These are phyloP conservation scores for Setophaga coronata DNA, from an alignment of 2,113 vertebrate species.

Conservation along the genomic window DNA sequence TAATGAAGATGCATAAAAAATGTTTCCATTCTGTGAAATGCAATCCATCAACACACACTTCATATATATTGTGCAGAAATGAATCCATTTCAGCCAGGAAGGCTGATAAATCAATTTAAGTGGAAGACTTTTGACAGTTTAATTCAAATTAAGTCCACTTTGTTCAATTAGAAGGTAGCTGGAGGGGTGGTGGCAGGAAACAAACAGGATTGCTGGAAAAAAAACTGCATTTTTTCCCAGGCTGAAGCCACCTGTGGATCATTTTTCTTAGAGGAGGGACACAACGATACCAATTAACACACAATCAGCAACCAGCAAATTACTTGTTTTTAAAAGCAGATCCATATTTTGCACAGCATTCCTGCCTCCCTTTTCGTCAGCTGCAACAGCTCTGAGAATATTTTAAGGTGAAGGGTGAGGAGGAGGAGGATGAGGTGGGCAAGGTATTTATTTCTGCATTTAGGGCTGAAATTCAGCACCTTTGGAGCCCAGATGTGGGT, in stretches of 20 bases:
- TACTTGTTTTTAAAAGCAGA: conserved; percentile 16
- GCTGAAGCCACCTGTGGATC: conserved; percentile 37
- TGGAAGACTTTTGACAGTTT: conserved; percentile 75
- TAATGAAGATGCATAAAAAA: conserved; percentile 44
- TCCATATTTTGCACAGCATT: conserved; percentile 19
- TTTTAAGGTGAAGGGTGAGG: not conserved
- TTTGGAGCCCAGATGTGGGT: not conserved
- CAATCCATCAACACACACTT: conserved; percentile 68
- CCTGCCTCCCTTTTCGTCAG: conserved; percentile 6
- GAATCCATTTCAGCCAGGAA: conserved; percentile 65
- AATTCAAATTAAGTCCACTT: conserved; percentile 79
- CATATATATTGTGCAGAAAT: conserved; percentile 66
- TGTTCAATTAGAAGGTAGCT: conserved; percentile 71
- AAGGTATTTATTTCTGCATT: not conserved
- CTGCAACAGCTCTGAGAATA: not conserved
- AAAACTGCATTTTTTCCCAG: conserved; percentile 54
- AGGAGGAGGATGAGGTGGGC: not conserved
- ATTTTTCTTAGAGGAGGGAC: conserved; percentile 57
- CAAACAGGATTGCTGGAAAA: conserved; percentile 42
- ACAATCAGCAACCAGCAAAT: conserved; percentile 40
- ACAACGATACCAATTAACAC: conserved; percentile 62
- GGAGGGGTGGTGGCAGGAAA: conserved; percentile 17
- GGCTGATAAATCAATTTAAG: conserved; percentile 75
- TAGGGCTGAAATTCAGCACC: no score
- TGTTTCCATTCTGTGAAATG: conserved; percentile 52